Percentiles rank a stretch among this genome's conserved stretches.
phyloP scores from a whole-genome alignment of 2,113 vertebrate species.

The Sapajus apella region DNA sequence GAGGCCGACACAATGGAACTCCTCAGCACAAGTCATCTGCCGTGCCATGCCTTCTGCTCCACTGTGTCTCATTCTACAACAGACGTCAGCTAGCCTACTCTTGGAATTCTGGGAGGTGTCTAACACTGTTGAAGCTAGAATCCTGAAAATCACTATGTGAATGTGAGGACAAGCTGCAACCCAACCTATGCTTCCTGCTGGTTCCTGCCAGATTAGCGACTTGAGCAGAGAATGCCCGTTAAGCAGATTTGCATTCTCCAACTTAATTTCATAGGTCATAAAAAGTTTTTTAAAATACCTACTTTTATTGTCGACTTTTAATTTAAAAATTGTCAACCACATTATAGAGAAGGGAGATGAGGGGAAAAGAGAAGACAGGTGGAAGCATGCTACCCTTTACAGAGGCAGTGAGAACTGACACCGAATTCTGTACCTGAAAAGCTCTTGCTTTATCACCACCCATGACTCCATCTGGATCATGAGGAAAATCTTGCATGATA shows the following conservation, averaged over 20 bases:
- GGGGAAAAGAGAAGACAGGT: not conserved
- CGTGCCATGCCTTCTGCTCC: not conserved
- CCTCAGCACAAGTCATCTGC: not conserved
- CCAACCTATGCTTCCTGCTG: accelerated
- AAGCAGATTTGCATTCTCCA: not conserved
- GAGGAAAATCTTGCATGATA: not conserved
- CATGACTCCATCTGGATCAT: accelerated
- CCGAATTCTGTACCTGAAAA: too few relatives aligned
- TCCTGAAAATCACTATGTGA: accelerated
- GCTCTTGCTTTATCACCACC: not conserved
- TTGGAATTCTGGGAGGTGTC: too few relatives aligned
- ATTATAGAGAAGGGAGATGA: accelerated
- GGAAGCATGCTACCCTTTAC: not conserved
- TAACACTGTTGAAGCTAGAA: not conserved
- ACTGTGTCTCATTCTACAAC: not conserved
- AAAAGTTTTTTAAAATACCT: not conserved
- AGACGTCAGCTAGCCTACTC: accelerated
- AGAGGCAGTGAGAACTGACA: too few relatives aligned
- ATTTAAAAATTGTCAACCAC: not conserved
- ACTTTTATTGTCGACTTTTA: not conserved
- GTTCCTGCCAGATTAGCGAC: accelerated
- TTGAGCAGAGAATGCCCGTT: accelerated
- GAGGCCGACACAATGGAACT: accelerated
- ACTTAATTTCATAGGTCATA: not conserved
- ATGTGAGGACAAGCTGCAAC: accelerated